phyloP scores from a whole-genome alignment of 2,888 invertebrate species.

The Eupelmus urozonus region DNA sequence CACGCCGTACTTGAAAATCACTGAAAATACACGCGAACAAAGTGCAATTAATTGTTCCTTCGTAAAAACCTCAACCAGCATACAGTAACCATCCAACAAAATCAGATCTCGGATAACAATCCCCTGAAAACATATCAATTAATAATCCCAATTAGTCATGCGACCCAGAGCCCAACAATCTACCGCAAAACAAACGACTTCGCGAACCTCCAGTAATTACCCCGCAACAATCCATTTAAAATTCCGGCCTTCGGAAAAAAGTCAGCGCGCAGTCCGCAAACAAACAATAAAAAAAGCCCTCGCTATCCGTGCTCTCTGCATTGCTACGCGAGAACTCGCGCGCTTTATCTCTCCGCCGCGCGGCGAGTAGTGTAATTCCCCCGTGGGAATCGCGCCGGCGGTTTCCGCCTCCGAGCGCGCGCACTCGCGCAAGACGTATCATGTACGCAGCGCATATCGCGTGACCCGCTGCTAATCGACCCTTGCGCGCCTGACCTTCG shows the following conservation, averaged over 20 bases:
- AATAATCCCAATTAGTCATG: not conserved
- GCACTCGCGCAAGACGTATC: not conserved
- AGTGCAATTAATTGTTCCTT: too few species aligned
- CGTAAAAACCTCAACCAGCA: too few species aligned
- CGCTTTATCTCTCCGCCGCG: conserved; percentile 34
- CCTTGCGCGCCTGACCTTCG: conserved; percentile 43
- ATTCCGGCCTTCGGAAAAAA: not conserved
- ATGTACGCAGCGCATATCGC: conserved; percentile 1
- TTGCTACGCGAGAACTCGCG: conserved; percentile 42
- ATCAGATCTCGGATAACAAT: not conserved
- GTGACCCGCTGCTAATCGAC: conserved; percentile 9
- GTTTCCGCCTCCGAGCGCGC: conserved; percentile 36
- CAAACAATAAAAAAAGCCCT: not conserved
- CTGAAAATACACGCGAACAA: too few species aligned
- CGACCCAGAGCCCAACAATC: not conserved
- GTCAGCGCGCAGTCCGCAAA: not conserved
- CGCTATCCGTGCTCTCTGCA: not conserved
- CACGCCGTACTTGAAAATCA: too few species aligned
- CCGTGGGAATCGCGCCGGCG: conserved; percentile 43
- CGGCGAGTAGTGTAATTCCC: conserved; percentile 41
- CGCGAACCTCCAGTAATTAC: not conserved
- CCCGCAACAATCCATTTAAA: not conserved
- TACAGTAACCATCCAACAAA: not conserved
- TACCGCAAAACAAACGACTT: too few species aligned
- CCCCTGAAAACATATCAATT: not conserved